These are phyloP conservation scores for Malurus splendens DNA, from an alignment of 2,797 vertebrate genomes.

Conservation along the genomic window DNA sequence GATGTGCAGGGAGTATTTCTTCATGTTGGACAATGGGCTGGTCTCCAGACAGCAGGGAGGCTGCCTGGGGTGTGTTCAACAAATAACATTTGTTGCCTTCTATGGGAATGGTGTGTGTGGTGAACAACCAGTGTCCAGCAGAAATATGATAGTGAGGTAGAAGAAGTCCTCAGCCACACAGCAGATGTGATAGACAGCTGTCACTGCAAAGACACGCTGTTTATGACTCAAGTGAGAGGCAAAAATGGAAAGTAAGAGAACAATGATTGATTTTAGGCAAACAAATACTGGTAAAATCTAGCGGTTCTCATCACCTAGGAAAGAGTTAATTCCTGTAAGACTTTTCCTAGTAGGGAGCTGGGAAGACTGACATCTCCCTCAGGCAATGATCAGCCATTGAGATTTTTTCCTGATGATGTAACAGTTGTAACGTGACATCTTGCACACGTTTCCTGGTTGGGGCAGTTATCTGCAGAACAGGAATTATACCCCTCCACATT, in stretches of 20 bases:
- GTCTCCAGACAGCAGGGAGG: not conserved
- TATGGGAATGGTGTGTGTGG: fast-evolving
- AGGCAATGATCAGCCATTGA: constrained; percentile 13
- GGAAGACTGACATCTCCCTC: constrained; percentile 35
- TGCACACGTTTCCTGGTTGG: not conserved
- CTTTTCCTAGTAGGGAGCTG: not conserved
- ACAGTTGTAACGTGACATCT: constrained; percentile 40
- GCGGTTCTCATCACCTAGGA: not conserved
- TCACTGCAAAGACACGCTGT: not conserved
- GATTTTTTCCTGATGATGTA: constrained; percentile 55
- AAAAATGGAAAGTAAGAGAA: not conserved
- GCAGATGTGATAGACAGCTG: not conserved
- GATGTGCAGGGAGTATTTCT: not conserved
- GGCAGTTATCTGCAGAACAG: not conserved
- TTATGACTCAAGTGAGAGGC: not conserved
- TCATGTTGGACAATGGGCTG: not conserved
- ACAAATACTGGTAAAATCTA: not conserved
- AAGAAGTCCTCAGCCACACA: not conserved
- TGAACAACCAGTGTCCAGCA: not conserved
- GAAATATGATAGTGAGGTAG: not conserved
- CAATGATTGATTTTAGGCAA: not conserved
- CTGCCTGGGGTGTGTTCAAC: not conserved
- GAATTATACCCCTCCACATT: not conserved
- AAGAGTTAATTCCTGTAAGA: constrained; percentile 35
- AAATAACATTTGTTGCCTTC: not conserved